phyloP scores from a whole-genome alignment of 2,888 invertebrate species.

The Masnerella sp. region DNA sequence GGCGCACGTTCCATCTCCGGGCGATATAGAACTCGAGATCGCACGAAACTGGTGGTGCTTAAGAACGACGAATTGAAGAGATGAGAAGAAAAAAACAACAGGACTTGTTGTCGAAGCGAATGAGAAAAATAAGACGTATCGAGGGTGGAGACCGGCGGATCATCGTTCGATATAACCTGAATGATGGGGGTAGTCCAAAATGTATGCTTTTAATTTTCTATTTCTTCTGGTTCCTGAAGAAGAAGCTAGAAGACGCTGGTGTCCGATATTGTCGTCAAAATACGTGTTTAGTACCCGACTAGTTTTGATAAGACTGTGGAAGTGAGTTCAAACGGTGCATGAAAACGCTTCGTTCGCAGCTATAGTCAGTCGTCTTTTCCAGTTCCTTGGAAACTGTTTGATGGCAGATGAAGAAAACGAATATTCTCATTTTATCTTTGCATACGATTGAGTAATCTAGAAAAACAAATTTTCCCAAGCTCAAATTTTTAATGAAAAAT shows the following conservation, averaged over 20 bases:
- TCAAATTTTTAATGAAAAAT: too few species aligned
- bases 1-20: conserved; percentile 56
- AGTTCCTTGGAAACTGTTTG: conserved; percentile 52
- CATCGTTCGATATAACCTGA: conserved; percentile 53
- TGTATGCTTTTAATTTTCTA: conserved; percentile 48
- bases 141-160: conserved; percentile 53
- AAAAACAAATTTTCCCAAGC: conserved; percentile 34
- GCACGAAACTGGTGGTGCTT: conserved; percentile 54
- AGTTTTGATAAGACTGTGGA: conserved; percentile 54
- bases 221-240: conserved; percentile 47
- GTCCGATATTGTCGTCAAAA: conserved; percentile 59
- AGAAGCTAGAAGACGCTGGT: conserved; percentile 58
- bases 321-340: conserved; percentile 47
- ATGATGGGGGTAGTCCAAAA: conserved; percentile 44
- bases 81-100: conserved; percentile 36
- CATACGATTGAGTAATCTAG: conserved; percentile 34
- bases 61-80: conserved; percentile 53
- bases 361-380: conserved; percentile 39
- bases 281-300: conserved; percentile 55
- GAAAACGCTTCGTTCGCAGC: conserved; percentile 35
- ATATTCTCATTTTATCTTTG: conserved; percentile 50
- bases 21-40: conserved; percentile 56
- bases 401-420: conserved; percentile 48
- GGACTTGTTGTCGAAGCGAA: conserved; percentile 30
- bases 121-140: conserved; percentile 33